Conservation (phyloP, 2,888 invertebrate species). For the Drosophila yooni region DNA sequence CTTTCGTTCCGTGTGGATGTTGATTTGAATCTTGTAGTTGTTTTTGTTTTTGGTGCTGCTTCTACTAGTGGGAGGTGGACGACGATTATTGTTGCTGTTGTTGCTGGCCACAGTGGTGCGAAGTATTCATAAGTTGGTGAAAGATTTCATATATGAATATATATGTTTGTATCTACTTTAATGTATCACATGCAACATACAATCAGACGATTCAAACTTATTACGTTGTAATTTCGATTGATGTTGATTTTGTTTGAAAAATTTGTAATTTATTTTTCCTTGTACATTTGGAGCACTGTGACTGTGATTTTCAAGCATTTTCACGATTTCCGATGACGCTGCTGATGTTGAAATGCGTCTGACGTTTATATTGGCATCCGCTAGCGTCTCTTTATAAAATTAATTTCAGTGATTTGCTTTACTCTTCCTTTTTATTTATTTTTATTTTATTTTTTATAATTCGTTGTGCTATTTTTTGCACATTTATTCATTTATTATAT, state of each 20-base stretch:
- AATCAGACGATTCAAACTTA: background rate
- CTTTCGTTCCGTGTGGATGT: slow-evolving; percentile 43
- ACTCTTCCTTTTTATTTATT: background rate
- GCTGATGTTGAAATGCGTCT: slow-evolving; percentile 54
- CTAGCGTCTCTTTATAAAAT: slow-evolving; percentile 45
- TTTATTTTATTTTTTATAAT: slow-evolving; percentile 9
- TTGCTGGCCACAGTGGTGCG: slow-evolving; percentile 38
- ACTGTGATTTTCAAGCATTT: slow-evolving; percentile 56
- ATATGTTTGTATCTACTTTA: background rate
- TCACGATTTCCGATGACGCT: slow-evolving; percentile 63
- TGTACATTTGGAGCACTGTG: slow-evolving; percentile 50
- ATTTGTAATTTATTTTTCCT: slow-evolving; percentile 11
- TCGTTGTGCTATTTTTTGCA: slow-evolving; percentile 57
- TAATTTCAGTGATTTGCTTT: slow-evolving; percentile 42
- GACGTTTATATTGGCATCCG: slow-evolving; percentile 24
- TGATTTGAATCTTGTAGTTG: slow-evolving; percentile 44
- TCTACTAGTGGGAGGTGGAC: slow-evolving; percentile 24
- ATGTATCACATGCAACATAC: background rate
- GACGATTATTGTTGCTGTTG: slow-evolving; percentile 13
- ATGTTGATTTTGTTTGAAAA: slow-evolving; percentile 4
- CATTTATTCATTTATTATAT: slow-evolving; percentile 56
- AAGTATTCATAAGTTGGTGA: slow-evolving; percentile 12
- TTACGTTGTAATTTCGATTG: background rate
- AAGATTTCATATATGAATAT: background rate
- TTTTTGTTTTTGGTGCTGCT: slow-evolving; percentile 25